A percentile compares a stretch with the other conserved stretches of the same genome.
phyloP scores from a whole-genome alignment of 2,888 invertebrate genomes.

The Eupithecia tripunctaria region DNA sequence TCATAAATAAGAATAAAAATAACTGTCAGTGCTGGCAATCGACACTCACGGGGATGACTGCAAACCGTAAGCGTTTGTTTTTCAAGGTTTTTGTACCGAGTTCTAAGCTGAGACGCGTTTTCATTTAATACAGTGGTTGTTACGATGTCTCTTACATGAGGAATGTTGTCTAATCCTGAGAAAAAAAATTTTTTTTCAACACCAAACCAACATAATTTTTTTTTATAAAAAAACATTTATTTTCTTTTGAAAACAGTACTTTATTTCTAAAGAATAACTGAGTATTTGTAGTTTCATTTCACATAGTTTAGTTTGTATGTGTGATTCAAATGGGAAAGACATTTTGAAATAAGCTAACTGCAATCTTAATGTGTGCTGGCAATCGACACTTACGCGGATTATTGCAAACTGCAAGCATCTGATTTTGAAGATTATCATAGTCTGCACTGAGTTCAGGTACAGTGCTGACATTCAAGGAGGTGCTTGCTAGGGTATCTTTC shows the following conservation, averaged over 20 bases:
- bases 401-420: conserved; percentile 35
- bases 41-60: neutral
- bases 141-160: neutral
- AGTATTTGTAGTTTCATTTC: neutral
- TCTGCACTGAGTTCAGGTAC: conserved; percentile 14
- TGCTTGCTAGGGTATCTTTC: conserved; percentile 32
- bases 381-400: conserved; percentile 28
- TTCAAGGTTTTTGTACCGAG: neutral
- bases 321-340: neutral
- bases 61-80: neutral
- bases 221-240: neutral
- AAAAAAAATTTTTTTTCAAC: neutral
- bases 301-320: neutral
- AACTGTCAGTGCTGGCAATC: neutral
- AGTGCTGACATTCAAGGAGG: conserved; percentile 17
- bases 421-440: conserved; percentile 30
- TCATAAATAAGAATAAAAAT: too few relatives aligned
- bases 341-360: neutral
- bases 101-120: neutral
- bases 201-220: neutral
- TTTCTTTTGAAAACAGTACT: neutral
- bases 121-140: neutral
- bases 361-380: too few relatives aligned
- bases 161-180: neutral
- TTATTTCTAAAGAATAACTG: neutral